A percentile compares a stretch with the other conserved stretches of the same genome.
phyloP scores from a whole-genome alignment of 1,140 invertebrate species.

The Drosophila carrolli region DNA sequence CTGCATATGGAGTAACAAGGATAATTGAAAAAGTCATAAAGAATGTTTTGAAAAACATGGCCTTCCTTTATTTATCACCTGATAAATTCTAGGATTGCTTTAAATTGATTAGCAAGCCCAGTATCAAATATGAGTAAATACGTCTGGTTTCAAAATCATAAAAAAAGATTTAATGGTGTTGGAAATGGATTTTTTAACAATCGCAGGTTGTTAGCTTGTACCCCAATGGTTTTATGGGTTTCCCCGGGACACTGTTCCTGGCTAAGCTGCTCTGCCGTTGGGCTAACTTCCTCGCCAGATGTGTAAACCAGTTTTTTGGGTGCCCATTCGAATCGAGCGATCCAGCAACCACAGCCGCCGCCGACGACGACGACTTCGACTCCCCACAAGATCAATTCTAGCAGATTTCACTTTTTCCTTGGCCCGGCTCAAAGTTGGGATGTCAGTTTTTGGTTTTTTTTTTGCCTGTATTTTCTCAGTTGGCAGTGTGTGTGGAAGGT shows the following conservation, averaged over 20 bases:
- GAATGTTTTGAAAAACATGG: too few species aligned
- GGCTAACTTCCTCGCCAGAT: conserved; percentile 66
- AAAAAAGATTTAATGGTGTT: conserved; percentile 19
- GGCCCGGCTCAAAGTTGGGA: conserved; percentile 54
- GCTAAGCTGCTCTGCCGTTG: conserved; percentile 32
- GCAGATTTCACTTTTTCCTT: conserved; percentile 79
- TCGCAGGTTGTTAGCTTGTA: conserved; percentile 9
- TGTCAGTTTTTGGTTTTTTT: conserved; percentile 54
- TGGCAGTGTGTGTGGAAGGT: conserved; percentile 43
- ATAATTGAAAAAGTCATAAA: too few species aligned
- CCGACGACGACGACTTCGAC: conserved; percentile 54
- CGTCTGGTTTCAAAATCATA: background rate
- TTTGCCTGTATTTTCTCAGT: conserved; percentile 23
- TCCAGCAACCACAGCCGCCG: conserved; percentile 28
- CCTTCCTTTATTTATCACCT: background rate
- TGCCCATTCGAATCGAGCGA: conserved; percentile 44
- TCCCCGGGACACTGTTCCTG: conserved; percentile 32
- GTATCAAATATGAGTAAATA: conserved; percentile 1
- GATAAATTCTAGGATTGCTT: background rate
- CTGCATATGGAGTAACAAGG: too few species aligned
- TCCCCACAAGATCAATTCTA: conserved; percentile 82
- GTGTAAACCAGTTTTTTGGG: conserved; percentile 69
- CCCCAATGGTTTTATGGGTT: conserved; percentile 9
- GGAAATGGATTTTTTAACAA: conserved; percentile 20
- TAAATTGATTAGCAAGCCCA: background rate